A percentile compares a stretch with the other conserved stretches of the same genome.
These are phyloP conservation scores for Drosophila leonis DNA, from an alignment of 2,888 invertebrate species.

Conservation along the genomic window DNA sequence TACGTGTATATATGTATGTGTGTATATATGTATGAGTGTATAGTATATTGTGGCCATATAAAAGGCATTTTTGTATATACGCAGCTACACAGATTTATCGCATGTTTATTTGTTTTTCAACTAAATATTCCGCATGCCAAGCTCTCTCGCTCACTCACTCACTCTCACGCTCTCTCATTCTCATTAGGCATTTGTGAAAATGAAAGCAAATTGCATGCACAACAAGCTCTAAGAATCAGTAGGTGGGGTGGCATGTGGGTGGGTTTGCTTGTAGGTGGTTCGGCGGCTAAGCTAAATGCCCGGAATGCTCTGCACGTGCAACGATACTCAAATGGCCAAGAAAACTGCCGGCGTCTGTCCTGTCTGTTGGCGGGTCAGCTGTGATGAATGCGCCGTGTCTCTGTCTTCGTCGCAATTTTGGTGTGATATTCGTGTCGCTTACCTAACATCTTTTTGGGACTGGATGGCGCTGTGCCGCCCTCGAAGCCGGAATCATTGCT, in stretches of 20 bases:
- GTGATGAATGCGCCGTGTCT: constrained; percentile 10
- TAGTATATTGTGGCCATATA: constrained; percentile 39
- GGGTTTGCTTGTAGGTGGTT: not conserved
- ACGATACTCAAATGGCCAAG: constrained; percentile 41
- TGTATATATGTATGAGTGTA: not conserved
- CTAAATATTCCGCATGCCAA: constrained; percentile 49
- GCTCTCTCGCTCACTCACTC: not conserved
- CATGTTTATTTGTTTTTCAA: constrained; percentile 65
- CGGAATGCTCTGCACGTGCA: constrained; percentile 59
- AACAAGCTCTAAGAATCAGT: not conserved
- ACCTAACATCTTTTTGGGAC: constrained; percentile 88
- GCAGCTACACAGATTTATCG: constrained; percentile 47
- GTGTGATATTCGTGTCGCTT: constrained; percentile 62
- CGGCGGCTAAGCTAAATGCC: not conserved
- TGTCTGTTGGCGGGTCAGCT: constrained; percentile 10
- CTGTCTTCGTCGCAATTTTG: not conserved
- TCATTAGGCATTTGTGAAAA: constrained; percentile 36
- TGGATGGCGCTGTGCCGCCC: constrained; percentile 88
- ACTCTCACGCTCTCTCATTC: not conserved
- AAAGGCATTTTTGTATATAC: constrained; percentile 39
- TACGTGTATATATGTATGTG: not conserved
- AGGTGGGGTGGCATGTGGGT: not conserved
- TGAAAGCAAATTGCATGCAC: constrained; percentile 51
- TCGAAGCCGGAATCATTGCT: constrained; percentile 95
- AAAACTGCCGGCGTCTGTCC: constrained; percentile 3